Conservation (phyloP, 1,140 invertebrate genomes). For the Drosophila chauvacae region DNA sequence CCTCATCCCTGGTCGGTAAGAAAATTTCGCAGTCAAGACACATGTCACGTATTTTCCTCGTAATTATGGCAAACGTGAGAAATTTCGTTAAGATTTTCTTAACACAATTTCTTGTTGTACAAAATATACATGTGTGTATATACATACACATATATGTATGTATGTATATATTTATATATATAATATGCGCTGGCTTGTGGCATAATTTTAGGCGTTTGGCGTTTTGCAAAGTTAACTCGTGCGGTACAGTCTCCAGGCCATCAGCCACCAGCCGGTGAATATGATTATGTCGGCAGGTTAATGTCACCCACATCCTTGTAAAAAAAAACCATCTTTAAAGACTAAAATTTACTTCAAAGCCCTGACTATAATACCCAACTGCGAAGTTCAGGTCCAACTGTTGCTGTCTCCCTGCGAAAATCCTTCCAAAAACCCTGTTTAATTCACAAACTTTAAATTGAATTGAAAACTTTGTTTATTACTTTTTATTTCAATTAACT, state of each 20-base stretch:
- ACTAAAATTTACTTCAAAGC: not conserved
- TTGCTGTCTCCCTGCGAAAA: not conserved
- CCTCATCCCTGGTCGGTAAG: constrained; percentile 3
- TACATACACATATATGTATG: not conserved
- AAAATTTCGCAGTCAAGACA: constrained; percentile 79
- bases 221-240: constrained; percentile 18
- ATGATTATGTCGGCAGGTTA: not conserved
- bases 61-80: constrained; percentile 84
- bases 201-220: constrained; percentile 73
- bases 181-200: constrained; percentile 13
- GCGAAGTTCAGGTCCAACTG: not conserved
- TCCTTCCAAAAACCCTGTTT: not conserved
- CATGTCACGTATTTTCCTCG: constrained; percentile 82
- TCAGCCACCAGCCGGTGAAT: not conserved
- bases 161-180: not conserved
- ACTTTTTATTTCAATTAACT: constrained; percentile 1
- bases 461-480: not conserved
- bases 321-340: not conserved
- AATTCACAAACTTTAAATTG: constrained; percentile 4
- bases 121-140: not conserved
- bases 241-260: constrained; percentile 35
- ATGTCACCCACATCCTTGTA: not conserved
- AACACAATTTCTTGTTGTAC: constrained; percentile 62
- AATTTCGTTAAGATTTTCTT: constrained; percentile 84
- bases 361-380: not conserved